phyloP scores from a whole-genome alignment of 2,797 vertebrate genomes.

The Nannoperca obscura region DNA sequence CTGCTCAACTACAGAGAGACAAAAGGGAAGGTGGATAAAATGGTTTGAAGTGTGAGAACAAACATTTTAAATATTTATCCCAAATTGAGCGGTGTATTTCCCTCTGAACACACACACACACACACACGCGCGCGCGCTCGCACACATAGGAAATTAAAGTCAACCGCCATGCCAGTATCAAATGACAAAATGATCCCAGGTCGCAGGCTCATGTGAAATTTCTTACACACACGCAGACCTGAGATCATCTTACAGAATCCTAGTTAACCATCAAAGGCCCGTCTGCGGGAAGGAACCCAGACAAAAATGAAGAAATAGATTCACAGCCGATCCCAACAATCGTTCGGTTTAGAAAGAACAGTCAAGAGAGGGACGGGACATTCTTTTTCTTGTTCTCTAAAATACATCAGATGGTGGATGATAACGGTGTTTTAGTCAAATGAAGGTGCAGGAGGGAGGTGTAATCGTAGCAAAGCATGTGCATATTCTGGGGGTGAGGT shows the following conservation, averaged over 20 bases:
- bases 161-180: constrained; percentile 59
- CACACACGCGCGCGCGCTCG: not conserved
- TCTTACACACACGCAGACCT: constrained; percentile 62
- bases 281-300: constrained; percentile 42
- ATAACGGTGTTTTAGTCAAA: constrained; percentile 65
- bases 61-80: constrained; percentile 69
- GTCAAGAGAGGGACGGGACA: constrained; percentile 91
- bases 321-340: constrained; percentile 76
- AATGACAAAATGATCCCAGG: constrained; percentile 66
- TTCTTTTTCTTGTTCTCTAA: constrained; percentile 85
- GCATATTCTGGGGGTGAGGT: constrained; percentile 83
- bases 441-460: constrained; percentile 70
- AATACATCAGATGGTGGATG: constrained; percentile 86
- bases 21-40: constrained; percentile 77
- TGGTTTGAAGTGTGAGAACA: constrained; percentile 81
- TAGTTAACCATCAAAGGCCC: constrained; percentile 48
- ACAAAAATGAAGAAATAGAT: constrained; percentile 57
- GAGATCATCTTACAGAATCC: constrained; percentile 69
- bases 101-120: constrained; percentile 57
- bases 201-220: constrained; percentile 64
- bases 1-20: constrained; percentile 79
- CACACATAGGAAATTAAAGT: constrained; percentile 46
- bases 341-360: constrained; percentile 83
- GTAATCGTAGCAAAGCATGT: constrained; percentile 78
- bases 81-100: constrained; percentile 71